A percentile compares a stretch with the other conserved stretches of the same genome.
Evolutionary conservation across 2,888 invertebrate species (phyloP).

Genomic region (Oscheius sp.): DNA sequence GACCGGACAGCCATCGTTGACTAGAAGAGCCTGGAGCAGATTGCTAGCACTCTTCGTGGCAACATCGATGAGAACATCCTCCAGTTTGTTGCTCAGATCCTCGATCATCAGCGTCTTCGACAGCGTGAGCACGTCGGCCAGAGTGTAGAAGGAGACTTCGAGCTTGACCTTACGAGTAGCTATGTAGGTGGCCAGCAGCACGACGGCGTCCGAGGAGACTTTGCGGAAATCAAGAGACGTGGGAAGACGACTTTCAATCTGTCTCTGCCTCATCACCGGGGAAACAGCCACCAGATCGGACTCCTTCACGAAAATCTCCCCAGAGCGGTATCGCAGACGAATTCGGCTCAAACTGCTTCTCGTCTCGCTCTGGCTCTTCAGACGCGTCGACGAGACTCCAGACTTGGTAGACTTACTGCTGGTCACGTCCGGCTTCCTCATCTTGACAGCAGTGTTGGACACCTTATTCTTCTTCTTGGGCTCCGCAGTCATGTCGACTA

Average conservation of each 20-base stretch:
- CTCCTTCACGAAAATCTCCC: constrained; percentile 14
- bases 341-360: not conserved
- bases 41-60: constrained; percentile 17
- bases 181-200: constrained; percentile 20
- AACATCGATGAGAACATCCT: constrained; percentile 17
- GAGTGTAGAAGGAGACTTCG: constrained; percentile 19
- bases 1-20: constrained; percentile 1
- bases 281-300: constrained; percentile 29
- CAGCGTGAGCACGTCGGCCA: constrained; percentile 30
- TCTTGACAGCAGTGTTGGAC: too few species aligned
- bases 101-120: constrained; percentile 22
- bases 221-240: constrained; percentile 13
- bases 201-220: constrained; percentile 1
- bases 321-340: constrained; percentile 6
- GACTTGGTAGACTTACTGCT: not conserved
- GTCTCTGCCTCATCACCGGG: constrained; percentile 19
- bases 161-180: not conserved
- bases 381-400: not conserved
- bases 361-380: not conserved
- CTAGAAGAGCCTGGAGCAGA: constrained; percentile 28
- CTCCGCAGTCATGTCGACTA: too few species aligned
- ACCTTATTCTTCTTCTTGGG: too few species aligned
- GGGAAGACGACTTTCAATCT: constrained; percentile 25
- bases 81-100: constrained; percentile 26
- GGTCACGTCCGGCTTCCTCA: too few species aligned